These are phyloP conservation scores for Dryadula phaetusa DNA, from an alignment of 2,888 invertebrate species.

Conservation along the genomic window DNA sequence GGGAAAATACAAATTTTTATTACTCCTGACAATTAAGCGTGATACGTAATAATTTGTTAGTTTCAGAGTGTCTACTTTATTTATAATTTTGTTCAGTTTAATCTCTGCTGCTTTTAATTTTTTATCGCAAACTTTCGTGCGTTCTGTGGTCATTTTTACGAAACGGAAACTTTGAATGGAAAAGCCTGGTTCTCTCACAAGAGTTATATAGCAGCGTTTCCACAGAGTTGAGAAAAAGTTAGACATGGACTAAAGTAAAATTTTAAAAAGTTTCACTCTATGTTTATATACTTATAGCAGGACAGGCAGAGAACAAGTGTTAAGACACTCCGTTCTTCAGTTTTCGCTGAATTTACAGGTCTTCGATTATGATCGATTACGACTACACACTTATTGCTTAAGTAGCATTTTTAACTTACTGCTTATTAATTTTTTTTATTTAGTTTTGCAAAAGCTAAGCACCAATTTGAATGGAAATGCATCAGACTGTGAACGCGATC, in stretches of 20 bases:
- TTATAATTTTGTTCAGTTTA: conserved; percentile 67
- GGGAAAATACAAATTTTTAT: conserved; percentile 8
- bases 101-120: conserved; percentile 68
- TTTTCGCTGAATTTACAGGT: too few relatives aligned
- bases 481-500: too few relatives aligned
- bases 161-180: conserved; percentile 29
- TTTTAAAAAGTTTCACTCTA: too few relatives aligned
- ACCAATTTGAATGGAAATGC: too few relatives aligned
- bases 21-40: conserved; percentile 52
- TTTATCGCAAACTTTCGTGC: conserved; percentile 63
- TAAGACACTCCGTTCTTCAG: too few relatives aligned
- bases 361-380: too few relatives aligned
- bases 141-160: conserved; percentile 58
- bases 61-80: conserved; percentile 65
- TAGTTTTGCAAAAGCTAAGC: too few relatives aligned
- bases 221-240: conserved; percentile 47
- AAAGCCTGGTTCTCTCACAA: conserved; percentile 42
- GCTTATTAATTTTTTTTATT: too few relatives aligned
- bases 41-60: conserved; percentile 60
- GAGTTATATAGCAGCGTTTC: conserved; percentile 56
- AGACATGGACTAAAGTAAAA: conserved; percentile 19
- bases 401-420: too few relatives aligned
- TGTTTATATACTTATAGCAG: too few relatives aligned
- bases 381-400: too few relatives aligned
- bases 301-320: too few relatives aligned